Percentiles rank a stretch among this genome's conserved stretches.
phyloP scores from a whole-genome alignment of 2,113 vertebrate genomes.

The Neoarius graeffei region DNA sequence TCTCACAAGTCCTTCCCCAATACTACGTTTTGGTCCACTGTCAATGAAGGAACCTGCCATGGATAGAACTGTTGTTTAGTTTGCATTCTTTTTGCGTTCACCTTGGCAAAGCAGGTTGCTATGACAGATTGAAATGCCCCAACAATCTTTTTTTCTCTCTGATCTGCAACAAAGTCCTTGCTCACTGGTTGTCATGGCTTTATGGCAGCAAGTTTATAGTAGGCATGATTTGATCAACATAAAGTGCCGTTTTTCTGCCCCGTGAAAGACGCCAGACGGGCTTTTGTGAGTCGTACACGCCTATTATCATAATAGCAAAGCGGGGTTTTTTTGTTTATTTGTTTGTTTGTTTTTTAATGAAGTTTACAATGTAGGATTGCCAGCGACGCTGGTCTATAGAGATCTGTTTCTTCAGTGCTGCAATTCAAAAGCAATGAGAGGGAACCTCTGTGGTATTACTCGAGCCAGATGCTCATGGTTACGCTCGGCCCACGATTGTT shows the following conservation, averaged over 20 bases:
- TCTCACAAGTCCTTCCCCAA: neutral
- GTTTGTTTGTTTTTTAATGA: constrained; percentile 28
- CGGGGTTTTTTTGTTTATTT: neutral
- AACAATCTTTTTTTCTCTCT: constrained; percentile 45
- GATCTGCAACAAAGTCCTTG: constrained; percentile 58
- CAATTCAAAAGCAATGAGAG: constrained; percentile 63
- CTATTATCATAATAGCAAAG: constrained; percentile 30
- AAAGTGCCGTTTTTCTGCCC: constrained; percentile 57
- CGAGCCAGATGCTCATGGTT: constrained; percentile 70
- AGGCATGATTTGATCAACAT: constrained; percentile 63
- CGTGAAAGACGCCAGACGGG: constrained; percentile 52
- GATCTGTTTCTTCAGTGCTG: constrained; percentile 59
- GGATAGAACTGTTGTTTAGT: constrained; percentile 45
- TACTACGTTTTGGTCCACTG: constrained; percentile 28
- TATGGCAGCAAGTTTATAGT: constrained; percentile 58
- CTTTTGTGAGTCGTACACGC: constrained; percentile 47
- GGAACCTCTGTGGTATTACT: constrained; percentile 61
- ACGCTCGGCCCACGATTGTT: constrained; percentile 74
- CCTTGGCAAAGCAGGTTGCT: constrained; percentile 54
- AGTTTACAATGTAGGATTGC: constrained; percentile 53
- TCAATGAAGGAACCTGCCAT: constrained; percentile 29
- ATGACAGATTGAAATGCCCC: constrained; percentile 54
- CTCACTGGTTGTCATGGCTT: constrained; percentile 66
- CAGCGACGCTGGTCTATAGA: constrained; percentile 50
- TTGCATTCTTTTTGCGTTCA: constrained; percentile 57